phyloP scores from a whole-genome alignment of 2,888 invertebrate species.

The Agrilus mali region DNA sequence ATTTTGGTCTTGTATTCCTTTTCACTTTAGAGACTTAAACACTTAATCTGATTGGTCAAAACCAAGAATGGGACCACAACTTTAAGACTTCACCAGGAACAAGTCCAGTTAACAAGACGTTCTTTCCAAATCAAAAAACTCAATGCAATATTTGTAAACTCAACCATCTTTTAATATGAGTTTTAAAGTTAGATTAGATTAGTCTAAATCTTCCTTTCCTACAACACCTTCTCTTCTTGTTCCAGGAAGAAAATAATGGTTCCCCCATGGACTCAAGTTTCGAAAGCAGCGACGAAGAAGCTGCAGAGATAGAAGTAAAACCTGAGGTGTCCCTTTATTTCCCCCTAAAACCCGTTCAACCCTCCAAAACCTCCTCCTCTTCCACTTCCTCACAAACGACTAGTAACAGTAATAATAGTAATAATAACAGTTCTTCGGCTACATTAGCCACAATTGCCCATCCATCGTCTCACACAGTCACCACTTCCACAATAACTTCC shows the following conservation, averaged over 20 bases:
- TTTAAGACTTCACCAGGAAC: no score
- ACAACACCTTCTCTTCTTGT: constrained; percentile 12
- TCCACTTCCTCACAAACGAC: background rate
- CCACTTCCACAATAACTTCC: constrained; percentile 11
- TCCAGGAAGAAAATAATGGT: constrained; percentile 33
- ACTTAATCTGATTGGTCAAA: no score
- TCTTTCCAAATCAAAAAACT: no score
- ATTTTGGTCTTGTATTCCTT: no score
- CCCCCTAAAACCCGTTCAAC: constrained; percentile 10
- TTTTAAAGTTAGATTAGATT: no score
- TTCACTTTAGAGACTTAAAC: no score
- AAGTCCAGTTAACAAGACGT: no score
- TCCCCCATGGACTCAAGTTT: constrained; percentile 30
- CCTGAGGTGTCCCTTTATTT: constrained; percentile 1
- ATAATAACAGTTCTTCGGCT: background rate
- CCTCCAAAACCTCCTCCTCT: constrained; percentile 3
- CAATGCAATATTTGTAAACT: no score
- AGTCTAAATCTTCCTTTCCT: background rate
- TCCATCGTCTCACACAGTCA: constrained; percentile 5
- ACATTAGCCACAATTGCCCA: background rate
- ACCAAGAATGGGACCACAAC: background rate
- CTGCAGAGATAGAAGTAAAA: constrained; percentile 4
- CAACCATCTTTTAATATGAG: no score
- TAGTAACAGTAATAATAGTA: background rate
- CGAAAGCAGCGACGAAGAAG: constrained; percentile 30